Conservation (phyloP, 2,797 vertebrate species). For the Poecile montanus region DNA sequence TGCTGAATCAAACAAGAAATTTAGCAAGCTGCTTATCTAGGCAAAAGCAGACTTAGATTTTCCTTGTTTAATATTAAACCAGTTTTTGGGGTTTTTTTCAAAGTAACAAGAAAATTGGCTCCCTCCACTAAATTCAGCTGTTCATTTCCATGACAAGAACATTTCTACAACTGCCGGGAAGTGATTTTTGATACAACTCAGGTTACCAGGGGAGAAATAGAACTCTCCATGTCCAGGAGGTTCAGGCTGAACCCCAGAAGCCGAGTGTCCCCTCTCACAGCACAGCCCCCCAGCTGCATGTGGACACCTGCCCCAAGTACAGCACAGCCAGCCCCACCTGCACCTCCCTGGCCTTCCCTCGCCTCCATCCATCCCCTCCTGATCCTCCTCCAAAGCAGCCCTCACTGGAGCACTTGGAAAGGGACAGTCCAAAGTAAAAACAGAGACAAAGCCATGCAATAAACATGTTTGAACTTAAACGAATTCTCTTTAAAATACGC, state of each 20-base stretch:
- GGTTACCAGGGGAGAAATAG: accelerated
- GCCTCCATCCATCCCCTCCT: not conserved
- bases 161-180: accelerated
- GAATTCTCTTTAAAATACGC: not conserved
- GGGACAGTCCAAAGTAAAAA: not conserved
- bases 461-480: not conserved
- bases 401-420: not conserved
- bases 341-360: not conserved
- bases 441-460: not conserved
- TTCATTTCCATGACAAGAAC: not conserved
- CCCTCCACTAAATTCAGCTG: not conserved
- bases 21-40: not conserved
- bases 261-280: not conserved
- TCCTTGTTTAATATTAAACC: not conserved
- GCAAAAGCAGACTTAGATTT: not conserved
- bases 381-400: not conserved
- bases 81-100: not conserved
- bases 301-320: not conserved
- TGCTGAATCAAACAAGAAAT: not conserved
- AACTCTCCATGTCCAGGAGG: not conserved
- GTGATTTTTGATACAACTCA: not conserved
- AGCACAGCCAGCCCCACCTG: not conserved
- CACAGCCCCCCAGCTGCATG: accelerated
- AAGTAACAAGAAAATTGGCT: not conserved
- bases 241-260: not conserved